phyloP scores from a whole-genome alignment of 1,140 invertebrate genomes.

The Diachasmimorpha longicaudata region DNA sequence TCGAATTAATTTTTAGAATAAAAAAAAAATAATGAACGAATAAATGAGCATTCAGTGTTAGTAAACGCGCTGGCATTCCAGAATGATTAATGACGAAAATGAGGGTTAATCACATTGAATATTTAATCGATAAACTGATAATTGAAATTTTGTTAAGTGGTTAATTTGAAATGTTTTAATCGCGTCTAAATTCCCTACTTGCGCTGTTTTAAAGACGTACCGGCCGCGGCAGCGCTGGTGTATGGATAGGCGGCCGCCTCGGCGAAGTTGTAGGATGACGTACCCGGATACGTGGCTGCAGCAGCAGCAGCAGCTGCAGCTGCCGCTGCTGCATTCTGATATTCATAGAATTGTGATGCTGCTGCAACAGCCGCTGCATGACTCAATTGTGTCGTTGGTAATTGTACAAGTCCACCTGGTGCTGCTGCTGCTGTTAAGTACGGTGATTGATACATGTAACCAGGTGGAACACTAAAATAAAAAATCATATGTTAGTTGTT shows the following conservation, averaged over 20 bases:
- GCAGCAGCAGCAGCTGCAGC: slow-evolving; percentile 68
- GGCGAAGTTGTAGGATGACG: slow-evolving; percentile 72
- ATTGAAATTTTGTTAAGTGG: background rate
- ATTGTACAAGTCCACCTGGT: slow-evolving; percentile 69
- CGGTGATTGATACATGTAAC: slow-evolving; percentile 75
- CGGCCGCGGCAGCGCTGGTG: slow-evolving; percentile 66
- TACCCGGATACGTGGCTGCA: slow-evolving; percentile 71
- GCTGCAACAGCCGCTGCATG: slow-evolving; percentile 76
- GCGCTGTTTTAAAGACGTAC: slow-evolving; percentile 57
- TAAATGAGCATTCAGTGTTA: no score
- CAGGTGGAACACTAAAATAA: slow-evolving; percentile 70
- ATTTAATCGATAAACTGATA: background rate
- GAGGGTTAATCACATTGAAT: background rate
- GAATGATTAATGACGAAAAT: no score
- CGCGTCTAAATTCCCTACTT: slow-evolving; percentile 32
- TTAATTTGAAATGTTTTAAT: slow-evolving; percentile 4
- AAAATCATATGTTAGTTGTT: background rate
- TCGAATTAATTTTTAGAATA: no score
- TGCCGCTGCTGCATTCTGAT: slow-evolving; percentile 70
- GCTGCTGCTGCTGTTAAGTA: slow-evolving; percentile 68
- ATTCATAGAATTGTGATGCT: slow-evolving; percentile 77
- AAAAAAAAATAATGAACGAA: no score
- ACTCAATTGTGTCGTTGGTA: slow-evolving; percentile 70
- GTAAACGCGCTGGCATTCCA: no score
- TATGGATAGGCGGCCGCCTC: slow-evolving; percentile 70